Evolutionary conservation across 2,113 vertebrate species (phyloP), one percentile per base, ranked within the genome.

Genomic region (Mandrillus leucophaeus): DNA sequence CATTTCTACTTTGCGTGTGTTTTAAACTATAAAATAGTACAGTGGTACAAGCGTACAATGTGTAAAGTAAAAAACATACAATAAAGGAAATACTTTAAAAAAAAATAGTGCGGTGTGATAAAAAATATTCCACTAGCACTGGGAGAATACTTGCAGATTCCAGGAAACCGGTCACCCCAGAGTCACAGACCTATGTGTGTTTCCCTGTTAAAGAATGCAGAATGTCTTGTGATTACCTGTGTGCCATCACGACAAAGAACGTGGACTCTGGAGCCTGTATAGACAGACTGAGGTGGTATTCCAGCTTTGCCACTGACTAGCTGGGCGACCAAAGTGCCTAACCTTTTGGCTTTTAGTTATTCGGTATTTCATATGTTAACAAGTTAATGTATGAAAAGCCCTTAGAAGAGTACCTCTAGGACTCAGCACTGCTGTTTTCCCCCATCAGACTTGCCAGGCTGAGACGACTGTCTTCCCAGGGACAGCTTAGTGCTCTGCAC

Each of bases 401-500:
- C 52, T 57, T 9, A n/a, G 8, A 83, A 72, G 16, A 59, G 13
- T 14, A 61, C 12, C 30, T n/a, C 2, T 8, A 43, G 6, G n/a
- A 17, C 4, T 66, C 6, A 17, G 0, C 14, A 22, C 32, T 35
- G 38, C 52, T 55, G 6, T 61, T 4, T 8, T 40, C n/a, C 17
- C 22, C 22, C 40, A 45, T 38, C 45, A 27, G 38, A 27, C n/a
- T 9, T 4, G 17, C 50, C 76, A 43, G 23, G 13, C 7, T 3
- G 50, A 78, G 32, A 38, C 23, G 2, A 0, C 2, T 6, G 6
- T 57, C 48, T 59, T 13, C n/a, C 14, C 22, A n/a, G 93, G 16
- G 9, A 14, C 32, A 22, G 17, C 27, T 1, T 13, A 8, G 40
- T 0, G 6, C 22, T 64, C 64, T 25, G 7, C 5, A 72, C 2